Evolutionary conservation across 2,113 vertebrate species (phyloP), one percentile per base, ranked within the genome.

Genomic region (Phalacrocorax brasilianus): DNA sequence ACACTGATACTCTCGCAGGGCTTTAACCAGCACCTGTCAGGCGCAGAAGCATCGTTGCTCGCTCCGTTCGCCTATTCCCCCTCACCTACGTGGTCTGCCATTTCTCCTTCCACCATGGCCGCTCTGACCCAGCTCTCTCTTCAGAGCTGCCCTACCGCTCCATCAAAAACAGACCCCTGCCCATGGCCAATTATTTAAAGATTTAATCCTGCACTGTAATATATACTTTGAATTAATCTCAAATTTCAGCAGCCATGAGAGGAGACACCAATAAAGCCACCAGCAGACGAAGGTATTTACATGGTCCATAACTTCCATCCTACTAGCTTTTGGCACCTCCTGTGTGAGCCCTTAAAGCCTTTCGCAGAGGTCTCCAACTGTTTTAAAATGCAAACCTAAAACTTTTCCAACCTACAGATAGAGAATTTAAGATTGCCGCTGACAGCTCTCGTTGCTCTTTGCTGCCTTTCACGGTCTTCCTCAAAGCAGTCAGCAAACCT

Each of bases 1-100:
- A 19, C 26, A 23, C 12, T 5, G 3, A 22, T 1, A 2, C 5
- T 24, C 38, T 59, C 3, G 0, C 0, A 0, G 2, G 9, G 42
- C 30, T 45, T 28, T 8, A 35, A 45, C 7, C 13, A 38, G 16
- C 1, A 1, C 42, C 45, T 7, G 1, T 5, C 1, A 3, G 65
- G 53, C 1, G 2, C 33, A 62, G 55, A 30, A 67, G 28, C n/a
- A 18, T 11, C 15, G 2, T 5, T 49, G 18, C 9, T 44, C 9
- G 6, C 21, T 90, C 28, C 19, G 2, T 23, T 74, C 18, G 50
- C 35, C 56, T 45, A 8, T 12, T 66, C 18, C 65, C 38, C 62
- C 47, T 8, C 28, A 14, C 62, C 68, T 70, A 11, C 20, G 24
- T 38, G 32, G 2, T 58, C 35, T 53, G 4, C 1, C 38, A 2